phyloP scores from a whole-genome alignment of 2,888 invertebrate species.

The Mythimna vitellina region DNA sequence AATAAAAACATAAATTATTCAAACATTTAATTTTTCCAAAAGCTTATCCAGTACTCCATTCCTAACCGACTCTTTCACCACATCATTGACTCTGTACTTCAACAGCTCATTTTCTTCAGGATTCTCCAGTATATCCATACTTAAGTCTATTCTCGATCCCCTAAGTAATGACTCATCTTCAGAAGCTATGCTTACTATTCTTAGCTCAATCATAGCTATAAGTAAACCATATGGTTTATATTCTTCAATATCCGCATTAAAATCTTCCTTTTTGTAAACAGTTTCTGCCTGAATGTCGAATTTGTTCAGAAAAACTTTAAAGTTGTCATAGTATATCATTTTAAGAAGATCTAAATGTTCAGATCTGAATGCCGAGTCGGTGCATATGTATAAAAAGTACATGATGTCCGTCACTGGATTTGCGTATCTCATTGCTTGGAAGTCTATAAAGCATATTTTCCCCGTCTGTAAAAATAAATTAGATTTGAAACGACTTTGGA shows the following conservation, averaged over 20 bases:
- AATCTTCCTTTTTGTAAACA: slow-evolving; percentile 75
- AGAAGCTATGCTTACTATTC: slow-evolving; percentile 71
- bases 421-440: slow-evolving; percentile 82
- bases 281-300: slow-evolving; percentile 73
- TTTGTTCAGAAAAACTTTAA: slow-evolving; percentile 72
- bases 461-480: slow-evolving; percentile 72
- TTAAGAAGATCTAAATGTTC: slow-evolving; percentile 74
- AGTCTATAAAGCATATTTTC: slow-evolving; percentile 82
- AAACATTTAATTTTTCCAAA: slow-evolving; percentile 61
- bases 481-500: not conserved
- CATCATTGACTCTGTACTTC: slow-evolving; percentile 78
- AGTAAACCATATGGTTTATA: slow-evolving; percentile 78
- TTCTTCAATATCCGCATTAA: slow-evolving; percentile 75
- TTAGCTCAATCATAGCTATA: slow-evolving; percentile 79
- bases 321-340: slow-evolving; percentile 75
- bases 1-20: not conserved
- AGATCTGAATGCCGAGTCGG: slow-evolving; percentile 80
- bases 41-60: slow-evolving; percentile 79
- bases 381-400: slow-evolving; percentile 81
- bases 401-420: slow-evolving; percentile 82
- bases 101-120: slow-evolving; percentile 69
- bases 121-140: slow-evolving; percentile 54
- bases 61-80: slow-evolving; percentile 74
- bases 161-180: slow-evolving; percentile 71
- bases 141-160: slow-evolving; percentile 64